These are phyloP conservation scores for Rhogogaster chlorosoma DNA, from an alignment of 2,888 invertebrate genomes.

Conservation along the genomic window DNA sequence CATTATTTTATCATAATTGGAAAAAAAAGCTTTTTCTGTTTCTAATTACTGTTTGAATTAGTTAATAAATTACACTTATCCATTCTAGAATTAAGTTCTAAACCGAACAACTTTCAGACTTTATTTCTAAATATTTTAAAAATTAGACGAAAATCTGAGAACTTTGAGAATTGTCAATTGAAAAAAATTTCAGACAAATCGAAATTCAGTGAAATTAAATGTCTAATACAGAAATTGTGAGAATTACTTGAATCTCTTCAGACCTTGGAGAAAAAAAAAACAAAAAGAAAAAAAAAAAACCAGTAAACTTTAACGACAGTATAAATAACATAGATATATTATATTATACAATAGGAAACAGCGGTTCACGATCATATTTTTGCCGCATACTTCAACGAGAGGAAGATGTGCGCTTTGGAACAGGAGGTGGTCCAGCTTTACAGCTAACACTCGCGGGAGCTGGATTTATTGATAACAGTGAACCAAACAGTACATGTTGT, in stretches of 20 bases:
- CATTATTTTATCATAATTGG: background rate
- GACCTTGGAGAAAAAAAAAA: background rate
- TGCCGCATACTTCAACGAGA: background rate
- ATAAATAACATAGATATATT: constrained; percentile 39
- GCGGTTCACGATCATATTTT: background rate
- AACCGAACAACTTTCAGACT: background rate
- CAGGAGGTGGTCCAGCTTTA: constrained; percentile 53
- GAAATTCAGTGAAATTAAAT: background rate
- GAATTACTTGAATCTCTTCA: background rate
- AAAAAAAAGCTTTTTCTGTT: background rate
- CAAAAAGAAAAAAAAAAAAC: background rate
- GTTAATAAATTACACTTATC: background rate
- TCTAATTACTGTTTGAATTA: background rate
- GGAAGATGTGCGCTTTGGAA: constrained; percentile 54
- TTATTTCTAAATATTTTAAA: background rate
- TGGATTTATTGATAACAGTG: constrained; percentile 87
- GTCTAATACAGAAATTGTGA: background rate
- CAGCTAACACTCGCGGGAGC: constrained; percentile 62
- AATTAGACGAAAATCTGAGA: too few relatives aligned
- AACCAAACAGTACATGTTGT: constrained; percentile 96
- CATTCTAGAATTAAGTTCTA: background rate
- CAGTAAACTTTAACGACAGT: background rate
- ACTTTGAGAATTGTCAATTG: too few relatives aligned
- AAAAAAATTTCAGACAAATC: too few relatives aligned
- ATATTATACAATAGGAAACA: constrained; percentile 22